Conservation (phyloP, 2,113 vertebrate genomes). For the Nycticorax nycticorax region DNA sequence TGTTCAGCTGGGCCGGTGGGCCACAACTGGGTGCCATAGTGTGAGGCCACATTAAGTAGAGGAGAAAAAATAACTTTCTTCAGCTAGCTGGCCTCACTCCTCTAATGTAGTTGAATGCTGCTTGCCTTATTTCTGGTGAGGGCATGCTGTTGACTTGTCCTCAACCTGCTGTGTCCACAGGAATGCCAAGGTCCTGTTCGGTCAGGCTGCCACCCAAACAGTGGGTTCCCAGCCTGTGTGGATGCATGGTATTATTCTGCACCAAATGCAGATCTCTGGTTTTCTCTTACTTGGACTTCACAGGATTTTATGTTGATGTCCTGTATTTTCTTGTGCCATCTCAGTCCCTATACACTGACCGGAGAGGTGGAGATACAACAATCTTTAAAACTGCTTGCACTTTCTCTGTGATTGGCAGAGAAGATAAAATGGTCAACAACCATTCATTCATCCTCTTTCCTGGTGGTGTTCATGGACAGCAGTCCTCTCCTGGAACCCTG, state of each 20-base stretch:
- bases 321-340: neutral
- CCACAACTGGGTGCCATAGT: neutral
- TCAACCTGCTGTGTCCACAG: neutral
- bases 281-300: neutral
- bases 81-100: neutral
- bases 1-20: neutral
- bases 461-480: neutral
- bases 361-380: neutral
- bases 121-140: neutral
- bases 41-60: neutral
- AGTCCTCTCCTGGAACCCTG: neutral
- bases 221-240: neutral
- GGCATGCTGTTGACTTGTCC: neutral
- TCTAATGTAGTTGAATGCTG: neutral
- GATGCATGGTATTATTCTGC: neutral
- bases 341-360: neutral
- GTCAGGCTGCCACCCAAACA: neutral
- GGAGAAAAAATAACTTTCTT: neutral
- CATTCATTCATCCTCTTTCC: neutral
- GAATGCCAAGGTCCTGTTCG: fast-evolving
- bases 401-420: neutral
- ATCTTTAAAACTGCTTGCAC: neutral
- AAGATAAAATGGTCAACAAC: neutral
- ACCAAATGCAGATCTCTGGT: neutral
- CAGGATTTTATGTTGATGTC: fast-evolving